A percentile compares a stretch with the other conserved stretches of the same genome.
phyloP scores from a whole-genome alignment of 2,797 vertebrate genomes.

The Melopsittacus undulatus region DNA sequence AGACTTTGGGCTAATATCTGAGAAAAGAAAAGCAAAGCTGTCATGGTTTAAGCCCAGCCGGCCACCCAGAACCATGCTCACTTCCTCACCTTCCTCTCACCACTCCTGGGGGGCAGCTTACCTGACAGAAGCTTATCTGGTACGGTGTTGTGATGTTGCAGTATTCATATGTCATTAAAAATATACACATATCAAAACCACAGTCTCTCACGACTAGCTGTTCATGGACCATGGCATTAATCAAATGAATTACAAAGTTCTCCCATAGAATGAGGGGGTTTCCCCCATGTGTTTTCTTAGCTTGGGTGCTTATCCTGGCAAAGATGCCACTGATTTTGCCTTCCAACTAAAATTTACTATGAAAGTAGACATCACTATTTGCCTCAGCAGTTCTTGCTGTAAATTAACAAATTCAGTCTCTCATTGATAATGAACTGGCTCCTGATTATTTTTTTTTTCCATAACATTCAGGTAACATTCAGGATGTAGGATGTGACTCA shows the following conservation, averaged over 20 bases:
- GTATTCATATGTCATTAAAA: not conserved
- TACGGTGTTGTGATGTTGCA: not conserved
- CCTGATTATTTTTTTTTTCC: not conserved
- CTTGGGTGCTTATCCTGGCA: not conserved
- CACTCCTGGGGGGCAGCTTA: too few relatives aligned
- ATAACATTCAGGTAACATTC: not conserved
- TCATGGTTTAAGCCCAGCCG: too few relatives aligned
- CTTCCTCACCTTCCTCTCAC: too few relatives aligned
- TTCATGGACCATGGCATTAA: not conserved
- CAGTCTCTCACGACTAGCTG: not conserved
- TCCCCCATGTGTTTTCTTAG: not conserved
- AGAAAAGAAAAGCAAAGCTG: not conserved
- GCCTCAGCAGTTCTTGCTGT: not conserved
- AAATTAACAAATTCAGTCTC: not conserved
- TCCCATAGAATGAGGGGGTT: accelerated
- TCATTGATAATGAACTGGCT: not conserved
- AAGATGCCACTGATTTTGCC: not conserved
- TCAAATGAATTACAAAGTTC: not conserved
- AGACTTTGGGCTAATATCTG: not conserved
- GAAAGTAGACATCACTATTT: not conserved
- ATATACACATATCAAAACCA: not conserved
- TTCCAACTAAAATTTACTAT: not conserved
- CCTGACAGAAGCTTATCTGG: not conserved
- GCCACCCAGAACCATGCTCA: too few relatives aligned
- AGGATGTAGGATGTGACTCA: not conserved